These are phyloP conservation scores for Podilymbus podiceps DNA, from an alignment of 2,113 vertebrate species.

Conservation along the genomic window DNA sequence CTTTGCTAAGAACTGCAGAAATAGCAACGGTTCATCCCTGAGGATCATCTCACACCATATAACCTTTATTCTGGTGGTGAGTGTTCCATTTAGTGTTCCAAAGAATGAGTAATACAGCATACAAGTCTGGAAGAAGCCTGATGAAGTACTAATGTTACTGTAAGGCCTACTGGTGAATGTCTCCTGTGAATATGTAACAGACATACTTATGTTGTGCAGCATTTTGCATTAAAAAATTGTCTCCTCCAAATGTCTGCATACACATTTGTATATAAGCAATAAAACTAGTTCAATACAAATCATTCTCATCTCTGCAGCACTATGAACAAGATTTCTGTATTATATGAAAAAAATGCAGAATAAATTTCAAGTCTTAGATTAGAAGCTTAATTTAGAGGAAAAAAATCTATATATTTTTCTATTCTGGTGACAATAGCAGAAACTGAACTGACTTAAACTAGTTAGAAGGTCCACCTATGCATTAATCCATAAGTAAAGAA, in stretches of 20 bases:
- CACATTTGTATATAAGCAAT: neutral
- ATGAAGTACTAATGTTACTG: neutral
- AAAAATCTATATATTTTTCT: neutral
- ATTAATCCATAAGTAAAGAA: neutral
- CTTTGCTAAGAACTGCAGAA: neutral
- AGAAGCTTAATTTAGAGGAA: neutral
- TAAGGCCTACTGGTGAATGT: neutral
- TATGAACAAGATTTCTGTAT: neutral
- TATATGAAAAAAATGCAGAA: neutral
- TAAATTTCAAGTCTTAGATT: neutral
- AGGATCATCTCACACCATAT: neutral
- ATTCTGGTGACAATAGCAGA: neutral
- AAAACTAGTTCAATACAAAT: neutral
- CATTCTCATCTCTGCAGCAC: neutral
- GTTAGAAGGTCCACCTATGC: neutral
- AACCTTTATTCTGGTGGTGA: neutral
- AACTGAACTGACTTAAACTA: neutral
- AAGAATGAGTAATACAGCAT: neutral
- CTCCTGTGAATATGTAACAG: neutral
- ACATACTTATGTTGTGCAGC: neutral
- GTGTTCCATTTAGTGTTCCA: neutral
- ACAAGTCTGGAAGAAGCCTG: neutral
- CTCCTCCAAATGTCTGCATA: neutral
- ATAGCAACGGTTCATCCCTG: neutral
- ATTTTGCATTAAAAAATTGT: neutral